Conservation (phyloP, 2,888 invertebrate species). For the Ectemnius cavifrons region DNA sequence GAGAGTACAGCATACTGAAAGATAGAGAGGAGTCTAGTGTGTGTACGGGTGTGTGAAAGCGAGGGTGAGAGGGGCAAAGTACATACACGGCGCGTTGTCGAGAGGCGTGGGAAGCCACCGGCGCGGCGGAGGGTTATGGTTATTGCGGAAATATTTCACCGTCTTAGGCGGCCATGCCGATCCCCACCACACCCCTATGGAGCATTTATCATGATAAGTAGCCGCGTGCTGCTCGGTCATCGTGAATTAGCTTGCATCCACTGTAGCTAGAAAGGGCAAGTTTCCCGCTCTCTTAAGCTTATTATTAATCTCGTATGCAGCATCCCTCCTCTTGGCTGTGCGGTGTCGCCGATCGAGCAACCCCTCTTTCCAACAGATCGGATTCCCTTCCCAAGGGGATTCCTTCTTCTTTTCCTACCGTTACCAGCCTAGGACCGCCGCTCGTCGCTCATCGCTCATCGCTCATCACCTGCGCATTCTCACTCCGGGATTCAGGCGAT, state of each 20-base stretch:
- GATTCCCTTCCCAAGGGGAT: no score
- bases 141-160: conserved; percentile 73
- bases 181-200: conserved; percentile 46
- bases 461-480: no score
- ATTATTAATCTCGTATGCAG: conserved; percentile 20
- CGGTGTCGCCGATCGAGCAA: no score
- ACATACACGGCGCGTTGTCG: conserved; percentile 24
- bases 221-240: conserved; percentile 52
- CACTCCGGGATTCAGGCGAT: no score
- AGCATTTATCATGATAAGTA: conserved; percentile 70
- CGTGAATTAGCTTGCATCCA: conserved; percentile 44
- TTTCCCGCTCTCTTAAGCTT: conserved; percentile 13
- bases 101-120: conserved; percentile 69
- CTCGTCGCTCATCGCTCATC: no score
- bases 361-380: no score
- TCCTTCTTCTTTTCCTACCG: no score
- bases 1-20: no score
- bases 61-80: not conserved
- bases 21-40: no score
- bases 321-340: not conserved
- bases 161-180: conserved; percentile 64
- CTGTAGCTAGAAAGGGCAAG: conserved; percentile 8
- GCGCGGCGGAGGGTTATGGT: conserved; percentile 60
- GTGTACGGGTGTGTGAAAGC: not conserved
- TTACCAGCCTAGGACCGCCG: no score